Percentiles rank a stretch among this genome's conserved stretches.
phyloP scores from a whole-genome alignment of 2,113 vertebrate species.

The Pituophis catenifer region DNA sequence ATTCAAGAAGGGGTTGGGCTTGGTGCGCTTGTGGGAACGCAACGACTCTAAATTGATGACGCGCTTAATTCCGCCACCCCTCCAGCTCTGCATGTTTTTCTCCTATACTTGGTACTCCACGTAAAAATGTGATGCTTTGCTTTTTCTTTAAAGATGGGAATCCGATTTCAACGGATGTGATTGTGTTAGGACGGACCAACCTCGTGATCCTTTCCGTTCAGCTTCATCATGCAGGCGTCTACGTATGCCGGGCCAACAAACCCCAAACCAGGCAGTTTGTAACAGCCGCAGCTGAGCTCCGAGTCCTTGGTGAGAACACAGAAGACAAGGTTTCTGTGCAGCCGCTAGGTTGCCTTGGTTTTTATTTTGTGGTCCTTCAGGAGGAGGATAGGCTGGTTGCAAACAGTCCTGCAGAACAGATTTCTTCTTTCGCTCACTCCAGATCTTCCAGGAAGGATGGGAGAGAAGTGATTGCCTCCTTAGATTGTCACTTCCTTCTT shows the following conservation, averaged over 20 bases:
- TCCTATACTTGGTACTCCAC: neutral
- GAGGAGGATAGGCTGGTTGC: neutral
- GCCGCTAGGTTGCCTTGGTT: neutral
- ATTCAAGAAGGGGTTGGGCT: neutral
- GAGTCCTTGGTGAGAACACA: constrained; percentile 81
- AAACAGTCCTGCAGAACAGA: accelerated
- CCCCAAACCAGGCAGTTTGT: constrained; percentile 90
- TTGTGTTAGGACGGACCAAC: constrained; percentile 87
- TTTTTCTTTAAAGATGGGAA: constrained; percentile 81
- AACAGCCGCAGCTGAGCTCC: constrained; percentile 84
- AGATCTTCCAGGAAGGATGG: neutral
- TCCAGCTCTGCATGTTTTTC: neutral
- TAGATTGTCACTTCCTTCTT: neutral
- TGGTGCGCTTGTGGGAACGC: neutral
- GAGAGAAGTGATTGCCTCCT: neutral
- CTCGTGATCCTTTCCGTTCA: constrained; percentile 86
- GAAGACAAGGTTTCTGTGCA: neutral
- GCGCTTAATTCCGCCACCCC: neutral
- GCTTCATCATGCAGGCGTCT: constrained; percentile 86
- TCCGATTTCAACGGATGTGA: constrained; percentile 88
- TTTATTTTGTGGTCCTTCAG: neutral
- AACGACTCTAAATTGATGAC: neutral
- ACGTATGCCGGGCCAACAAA: constrained; percentile 94
- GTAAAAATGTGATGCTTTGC: accelerated
- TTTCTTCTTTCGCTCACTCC: constrained; percentile 6